Base-by-base conservation (phyloP, 1,140 invertebrate genomes). In the Brachionus koreanus region DNA sequence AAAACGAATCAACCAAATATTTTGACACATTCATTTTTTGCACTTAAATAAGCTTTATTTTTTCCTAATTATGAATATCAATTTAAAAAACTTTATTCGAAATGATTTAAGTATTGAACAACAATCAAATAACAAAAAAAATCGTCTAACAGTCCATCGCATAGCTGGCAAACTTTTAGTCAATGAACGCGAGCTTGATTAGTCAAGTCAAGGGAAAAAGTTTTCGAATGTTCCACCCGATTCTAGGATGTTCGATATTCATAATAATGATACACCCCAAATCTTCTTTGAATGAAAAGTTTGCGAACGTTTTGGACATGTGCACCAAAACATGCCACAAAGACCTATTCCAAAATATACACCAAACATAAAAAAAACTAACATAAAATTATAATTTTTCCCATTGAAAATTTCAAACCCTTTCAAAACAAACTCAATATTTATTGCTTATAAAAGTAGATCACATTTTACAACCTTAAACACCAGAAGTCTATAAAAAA, bases 381-480 rank as follows among this genome's bases (percentile, higher is more conserved):
- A n/a, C 49, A 57, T 57, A 57, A 57, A 57, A 57, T 57, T 57
- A 57, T 57, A 57, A 57, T 57, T 57, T 23, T 57, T 52, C n/a
- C 5, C n/a, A 3, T 52, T 16, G 46, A 52, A 52, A 16, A 16
- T 57, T 57, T 13, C 49, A 19, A 23, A 7, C 49, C 9, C 49
- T 19, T 57, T 57, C 49, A 57, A 57, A 57, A 57, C 49, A 57
- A 57, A 57, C 49, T 57, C 49, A 19, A 57, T 57, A 57, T 57
- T 57, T 57, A 57, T 57, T 3, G 49, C 49, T 57, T 19, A 9
- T 25, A 57, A 57, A 57, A 57, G 49, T 57, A 57, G 49, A 57
- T 57, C 49, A 57, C 49, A 57, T 57, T 57, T 57, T 57, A 57
- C 49, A 57, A 57, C 49, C 49, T 57, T 57, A 57, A 57, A 57